Conservation (phyloP, 2,888 invertebrate genomes). For the Acholoe squamosa region DNA sequence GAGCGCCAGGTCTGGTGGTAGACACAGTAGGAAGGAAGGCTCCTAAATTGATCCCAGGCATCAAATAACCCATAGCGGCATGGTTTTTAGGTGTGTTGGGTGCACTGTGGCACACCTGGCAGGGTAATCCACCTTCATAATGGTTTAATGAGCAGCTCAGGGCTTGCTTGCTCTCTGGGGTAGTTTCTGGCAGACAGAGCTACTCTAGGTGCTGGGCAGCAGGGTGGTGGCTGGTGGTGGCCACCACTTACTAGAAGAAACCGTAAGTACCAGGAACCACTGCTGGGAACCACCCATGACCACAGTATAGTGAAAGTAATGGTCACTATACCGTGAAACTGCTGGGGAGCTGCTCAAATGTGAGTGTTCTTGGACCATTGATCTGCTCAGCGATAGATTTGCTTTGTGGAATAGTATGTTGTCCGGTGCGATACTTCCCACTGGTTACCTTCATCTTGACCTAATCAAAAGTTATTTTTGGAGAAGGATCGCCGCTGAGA, state of each 20-base stretch:
- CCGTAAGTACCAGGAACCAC: too few relatives aligned
- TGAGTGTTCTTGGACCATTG: too few relatives aligned
- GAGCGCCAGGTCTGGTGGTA: neutral
- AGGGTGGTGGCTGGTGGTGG: neutral
- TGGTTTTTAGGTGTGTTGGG: neutral
- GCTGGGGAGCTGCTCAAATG: too few relatives aligned
- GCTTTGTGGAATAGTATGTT: too few relatives aligned
- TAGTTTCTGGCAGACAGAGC: neutral
- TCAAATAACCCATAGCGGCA: neutral
- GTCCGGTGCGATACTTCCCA: too few relatives aligned
- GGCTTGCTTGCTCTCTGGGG: neutral
- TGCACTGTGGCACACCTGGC: constrained; percentile 14
- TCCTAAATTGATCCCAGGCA: neutral
- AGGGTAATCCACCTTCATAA: constrained; percentile 24
- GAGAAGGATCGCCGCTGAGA: neutral
- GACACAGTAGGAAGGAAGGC: neutral
- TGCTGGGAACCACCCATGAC: too few relatives aligned
- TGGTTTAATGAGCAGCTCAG: constrained; percentile 22
- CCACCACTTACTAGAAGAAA: neutral
- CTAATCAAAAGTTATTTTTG: neutral
- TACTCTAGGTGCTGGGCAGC: neutral
- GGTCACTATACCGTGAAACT: too few relatives aligned
- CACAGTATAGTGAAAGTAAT: too few relatives aligned
- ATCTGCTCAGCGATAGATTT: too few relatives aligned
- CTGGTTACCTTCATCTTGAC: neutral